These are phyloP conservation scores for Ditylenchus dipsaci DNA, from an alignment of 1,140 invertebrate genomes.

Conservation along the genomic window DNA sequence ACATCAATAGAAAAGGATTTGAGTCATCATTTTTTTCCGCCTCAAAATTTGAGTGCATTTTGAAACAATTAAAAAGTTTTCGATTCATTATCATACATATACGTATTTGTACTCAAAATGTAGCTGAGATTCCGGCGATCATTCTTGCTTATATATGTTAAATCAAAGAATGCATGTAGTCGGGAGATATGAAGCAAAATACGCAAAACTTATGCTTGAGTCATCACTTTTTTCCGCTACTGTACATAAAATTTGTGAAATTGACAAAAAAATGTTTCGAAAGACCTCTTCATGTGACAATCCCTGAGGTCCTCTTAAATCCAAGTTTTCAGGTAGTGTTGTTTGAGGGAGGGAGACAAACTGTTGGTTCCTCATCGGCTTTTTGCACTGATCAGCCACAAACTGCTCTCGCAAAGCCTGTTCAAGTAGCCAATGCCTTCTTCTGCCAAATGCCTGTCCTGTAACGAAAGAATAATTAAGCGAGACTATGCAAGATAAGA, in stretches of 20 bases:
- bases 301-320: slow-evolving; percentile 42
- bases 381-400: slow-evolving; percentile 36
- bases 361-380: slow-evolving; percentile 19
- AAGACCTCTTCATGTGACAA: slow-evolving; percentile 38
- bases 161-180: no score
- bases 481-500: slow-evolving; percentile 8
- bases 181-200: no score
- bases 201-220: neutral
- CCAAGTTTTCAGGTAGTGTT: slow-evolving; percentile 25
- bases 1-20: no score
- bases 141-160: no score
- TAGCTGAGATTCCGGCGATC: no score
- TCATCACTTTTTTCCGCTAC: no score
- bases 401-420: slow-evolving; percentile 31
- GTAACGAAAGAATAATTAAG: neutral
- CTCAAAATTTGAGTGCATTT: no score
- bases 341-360: slow-evolving; percentile 37
- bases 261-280: slow-evolving; percentile 11
- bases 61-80: no score
- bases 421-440: slow-evolving; percentile 40
- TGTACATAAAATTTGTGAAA: neutral
- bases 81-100: no score
- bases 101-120: no score
- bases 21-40: no score
- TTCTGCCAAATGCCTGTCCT: slow-evolving; percentile 30